Conservation (phyloP, 2,797 vertebrate genomes). For the Coluber constrictor region DNA sequence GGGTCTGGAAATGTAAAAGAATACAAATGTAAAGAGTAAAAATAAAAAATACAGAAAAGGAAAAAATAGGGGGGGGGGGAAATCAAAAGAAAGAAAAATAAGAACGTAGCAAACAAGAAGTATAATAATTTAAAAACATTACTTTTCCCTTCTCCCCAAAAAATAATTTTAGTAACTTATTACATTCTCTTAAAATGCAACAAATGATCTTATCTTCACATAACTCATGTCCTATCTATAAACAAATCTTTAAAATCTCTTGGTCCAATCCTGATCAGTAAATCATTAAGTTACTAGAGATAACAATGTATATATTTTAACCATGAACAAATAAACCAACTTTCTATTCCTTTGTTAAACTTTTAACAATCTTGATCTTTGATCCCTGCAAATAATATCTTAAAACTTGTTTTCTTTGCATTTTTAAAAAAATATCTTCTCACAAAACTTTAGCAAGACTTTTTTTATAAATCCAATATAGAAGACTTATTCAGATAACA, state of each 20-base stretch:
- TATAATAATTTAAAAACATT: neutral
- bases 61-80: neutral
- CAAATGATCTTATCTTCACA: neutral
- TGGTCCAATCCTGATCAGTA: neutral
- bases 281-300: neutral
- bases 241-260: neutral
- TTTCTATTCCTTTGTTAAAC: neutral
- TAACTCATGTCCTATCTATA: neutral
- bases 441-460: neutral
- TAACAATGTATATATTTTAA: neutral
- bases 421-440: neutral
- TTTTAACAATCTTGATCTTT: neutral
- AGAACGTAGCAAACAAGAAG: neutral
- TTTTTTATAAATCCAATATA: neutral
- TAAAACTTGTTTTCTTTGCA: neutral
- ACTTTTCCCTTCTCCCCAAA: neutral
- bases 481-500: neutral
- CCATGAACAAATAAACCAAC: neutral
- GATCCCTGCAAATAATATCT: neutral
- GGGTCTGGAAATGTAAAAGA: neutral
- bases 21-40: neutral
- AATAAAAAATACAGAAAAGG: neutral
- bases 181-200: neutral
- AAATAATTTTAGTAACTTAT: neutral
- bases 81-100: neutral